Conservation (phyloP, 2,888 invertebrate genomes). For the Microplitis deprimator region DNA sequence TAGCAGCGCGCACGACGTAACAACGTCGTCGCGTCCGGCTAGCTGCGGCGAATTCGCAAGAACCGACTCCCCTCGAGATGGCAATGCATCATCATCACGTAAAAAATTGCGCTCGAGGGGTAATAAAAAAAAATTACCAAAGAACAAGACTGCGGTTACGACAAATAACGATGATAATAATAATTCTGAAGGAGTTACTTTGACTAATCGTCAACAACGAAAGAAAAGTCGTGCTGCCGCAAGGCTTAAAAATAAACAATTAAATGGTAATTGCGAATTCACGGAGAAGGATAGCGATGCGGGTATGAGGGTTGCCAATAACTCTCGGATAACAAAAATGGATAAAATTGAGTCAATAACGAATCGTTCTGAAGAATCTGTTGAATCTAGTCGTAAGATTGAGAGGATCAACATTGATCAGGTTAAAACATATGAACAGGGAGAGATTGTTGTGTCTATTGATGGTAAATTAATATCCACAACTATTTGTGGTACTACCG, state of each 20-base stretch:
- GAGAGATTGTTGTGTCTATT: slow-evolving; percentile 65
- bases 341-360: slow-evolving; percentile 22
- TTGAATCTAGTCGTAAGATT: slow-evolving; percentile 46
- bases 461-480: slow-evolving; percentile 65
- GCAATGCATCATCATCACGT: slow-evolving; percentile 19
- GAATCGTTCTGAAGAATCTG: not conserved
- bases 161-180: too few relatives aligned
- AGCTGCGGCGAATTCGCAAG: slow-evolving; percentile 65
- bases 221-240: slow-evolving; percentile 9
- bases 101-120: slow-evolving; percentile 50
- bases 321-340: slow-evolving; percentile 61
- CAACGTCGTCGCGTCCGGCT: slow-evolving; percentile 57
- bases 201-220: not conserved
- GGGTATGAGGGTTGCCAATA: slow-evolving; percentile 70
- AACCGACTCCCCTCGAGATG: slow-evolving; percentile 9
- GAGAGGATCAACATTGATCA: slow-evolving; percentile 53
- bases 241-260: slow-evolving; percentile 37
- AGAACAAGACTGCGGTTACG: slow-evolving; percentile 17
- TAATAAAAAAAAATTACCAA: slow-evolving; percentile 48
- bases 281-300: slow-evolving; percentile 67
- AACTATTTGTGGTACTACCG: slow-evolving; percentile 47
- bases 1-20: slow-evolving; percentile 58
- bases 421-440: slow-evolving; percentile 64
- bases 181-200: too few relatives aligned
- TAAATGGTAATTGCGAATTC: slow-evolving; percentile 62